These are phyloP conservation scores for Acanthurus tractus DNA, from an alignment of 2,797 vertebrate genomes.

Conservation along the genomic window DNA sequence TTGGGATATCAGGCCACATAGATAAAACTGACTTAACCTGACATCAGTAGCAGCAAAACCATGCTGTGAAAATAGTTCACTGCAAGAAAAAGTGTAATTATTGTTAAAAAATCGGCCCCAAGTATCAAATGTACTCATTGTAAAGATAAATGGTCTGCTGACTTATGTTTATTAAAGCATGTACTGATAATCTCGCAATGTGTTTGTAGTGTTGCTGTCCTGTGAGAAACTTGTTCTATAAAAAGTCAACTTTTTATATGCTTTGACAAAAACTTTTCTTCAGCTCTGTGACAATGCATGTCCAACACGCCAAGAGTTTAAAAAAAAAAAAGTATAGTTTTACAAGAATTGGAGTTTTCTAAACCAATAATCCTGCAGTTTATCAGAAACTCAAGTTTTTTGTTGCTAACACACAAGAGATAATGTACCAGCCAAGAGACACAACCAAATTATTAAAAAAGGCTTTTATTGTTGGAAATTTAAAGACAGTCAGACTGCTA, in stretches of 20 bases:
- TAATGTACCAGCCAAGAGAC: neutral
- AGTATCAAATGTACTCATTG: neutral
- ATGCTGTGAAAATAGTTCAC: neutral
- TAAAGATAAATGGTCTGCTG: neutral
- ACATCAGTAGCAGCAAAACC: neutral
- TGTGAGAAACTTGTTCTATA: neutral
- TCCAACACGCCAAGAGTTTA: neutral
- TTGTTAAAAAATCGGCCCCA: no score
- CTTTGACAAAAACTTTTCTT: neutral
- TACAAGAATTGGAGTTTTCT: neutral
- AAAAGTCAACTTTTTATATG: neutral
- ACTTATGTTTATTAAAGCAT: neutral
- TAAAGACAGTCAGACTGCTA: slow-evolving; percentile 32
- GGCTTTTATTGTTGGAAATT: slow-evolving; percentile 54
- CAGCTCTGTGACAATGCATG: neutral
- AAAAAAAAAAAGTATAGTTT: neutral
- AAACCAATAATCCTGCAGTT: neutral
- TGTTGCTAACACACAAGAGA: neutral
- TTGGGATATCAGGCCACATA: no score
- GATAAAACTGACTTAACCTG: no score
- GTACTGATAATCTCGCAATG: neutral
- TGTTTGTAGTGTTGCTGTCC: neutral
- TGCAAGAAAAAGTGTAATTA: neutral
- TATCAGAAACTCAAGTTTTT: neutral
- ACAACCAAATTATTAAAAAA: slow-evolving; percentile 17